Evolutionary conservation across 2,888 invertebrate species (phyloP), one percentile per base, ranked within the genome.

Genomic region (Rhagonycha lutea): DNA sequence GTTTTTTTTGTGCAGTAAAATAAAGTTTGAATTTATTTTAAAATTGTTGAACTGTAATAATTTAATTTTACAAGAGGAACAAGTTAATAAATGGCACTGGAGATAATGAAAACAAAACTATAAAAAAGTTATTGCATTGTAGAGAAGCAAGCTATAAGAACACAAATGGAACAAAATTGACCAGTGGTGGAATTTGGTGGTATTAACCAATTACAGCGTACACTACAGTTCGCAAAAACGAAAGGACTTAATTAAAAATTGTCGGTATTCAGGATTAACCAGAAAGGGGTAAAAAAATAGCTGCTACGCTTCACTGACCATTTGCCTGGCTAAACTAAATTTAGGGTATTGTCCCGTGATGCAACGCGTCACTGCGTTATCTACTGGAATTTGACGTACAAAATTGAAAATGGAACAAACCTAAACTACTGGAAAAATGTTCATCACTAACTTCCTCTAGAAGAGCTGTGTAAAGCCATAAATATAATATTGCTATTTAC

Each of bases 161-260:
- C 76, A 74, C 70, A 74, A 76, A 76, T 74, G 71, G 73, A 76
- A 73, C 70, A 73, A 74, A 76, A 76, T 69, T 70, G 73, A 76
- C 62, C 70, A 69, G 73, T 71, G 73, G 70, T 73, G 73, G 70
- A 76, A 76, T 72, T 61, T 70, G 76, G 65, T 70, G 69, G 73
- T 76, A 76, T 73, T 74, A 74, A 76, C 73, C 76, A 76, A 76
- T 76, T 76, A 76, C 70, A 73, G 68, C 68, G 68, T 76, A 73
- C 71, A 74, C 68, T 68, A 71, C 76, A 69, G 69, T 72, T 70
- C 70, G 76, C 76, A 77, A 77, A 77, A 77, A 74, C 72, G 74
- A 63, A 76, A 73, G 77, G 70, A 77, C 77, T 77, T 77, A 77
- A 77, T 77, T 77, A 77, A 77, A 77, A 77, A 77, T 77, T 77